A percentile compares a stretch with the other conserved stretches of the same genome.
Evolutionary conservation across 2,113 vertebrate genomes (phyloP).

Genomic region (Patagioenas fasciata): DNA sequence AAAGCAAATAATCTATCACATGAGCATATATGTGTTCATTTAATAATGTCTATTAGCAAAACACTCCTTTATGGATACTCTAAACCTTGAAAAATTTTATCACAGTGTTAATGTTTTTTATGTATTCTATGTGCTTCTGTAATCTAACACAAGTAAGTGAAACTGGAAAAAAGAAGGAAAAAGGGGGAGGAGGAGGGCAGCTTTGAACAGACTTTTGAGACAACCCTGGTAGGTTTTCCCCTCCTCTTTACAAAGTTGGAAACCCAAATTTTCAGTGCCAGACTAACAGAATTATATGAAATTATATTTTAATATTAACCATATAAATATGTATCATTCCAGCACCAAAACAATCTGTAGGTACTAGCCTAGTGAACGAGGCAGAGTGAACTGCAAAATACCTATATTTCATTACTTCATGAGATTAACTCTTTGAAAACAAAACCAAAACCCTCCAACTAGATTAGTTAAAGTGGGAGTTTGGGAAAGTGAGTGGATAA

Average conservation of each 20-base stretch:
- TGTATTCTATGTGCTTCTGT: not conserved
- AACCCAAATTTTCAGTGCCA: not conserved
- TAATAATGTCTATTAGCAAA: not conserved
- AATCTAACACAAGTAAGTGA: not conserved
- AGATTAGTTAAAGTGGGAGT: not conserved
- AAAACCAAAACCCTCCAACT: rapidly evolving
- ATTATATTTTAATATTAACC: not conserved
- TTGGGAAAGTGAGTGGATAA: not conserved
- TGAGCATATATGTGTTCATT: not conserved
- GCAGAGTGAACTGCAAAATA: not conserved
- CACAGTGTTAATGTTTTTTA: not conserved
- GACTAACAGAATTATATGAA: not conserved
- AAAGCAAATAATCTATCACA: not conserved
- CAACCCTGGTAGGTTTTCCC: not conserved
- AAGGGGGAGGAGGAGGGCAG: not conserved
- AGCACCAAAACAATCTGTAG: not conserved
- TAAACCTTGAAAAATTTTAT: not conserved
- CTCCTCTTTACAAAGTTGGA: not conserved
- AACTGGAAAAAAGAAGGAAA: not conserved
- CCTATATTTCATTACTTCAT: not conserved
- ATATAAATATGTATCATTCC: not conserved
- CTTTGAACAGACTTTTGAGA: not conserved
- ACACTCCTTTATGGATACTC: not conserved
- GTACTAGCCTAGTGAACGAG: not conserved
- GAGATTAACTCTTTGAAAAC: not conserved